Evolutionary conservation across 2,797 vertebrate genomes (phyloP).

Genomic region (Alauda arvensis): DNA sequence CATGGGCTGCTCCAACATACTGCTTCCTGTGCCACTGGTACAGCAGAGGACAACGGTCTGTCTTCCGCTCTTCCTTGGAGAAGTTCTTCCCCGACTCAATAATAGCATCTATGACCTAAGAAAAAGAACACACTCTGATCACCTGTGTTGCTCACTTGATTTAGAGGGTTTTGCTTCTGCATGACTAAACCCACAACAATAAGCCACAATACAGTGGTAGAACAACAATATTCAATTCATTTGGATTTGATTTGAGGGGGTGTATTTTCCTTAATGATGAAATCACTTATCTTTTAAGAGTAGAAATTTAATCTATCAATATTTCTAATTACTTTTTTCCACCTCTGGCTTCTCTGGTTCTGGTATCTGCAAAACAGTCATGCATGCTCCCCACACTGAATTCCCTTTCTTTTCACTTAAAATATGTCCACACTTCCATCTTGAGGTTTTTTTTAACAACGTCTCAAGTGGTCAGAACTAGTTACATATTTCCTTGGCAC

Average conservation of each 20-base stretch:
- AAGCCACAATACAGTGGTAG: not conserved
- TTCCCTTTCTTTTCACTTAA: not conserved
- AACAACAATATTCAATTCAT: not conserved
- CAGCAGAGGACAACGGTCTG: conserved; percentile 89
- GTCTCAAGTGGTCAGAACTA: not conserved
- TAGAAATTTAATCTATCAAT: not conserved
- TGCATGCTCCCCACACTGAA: not conserved
- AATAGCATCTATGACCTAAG: conserved; percentile 85
- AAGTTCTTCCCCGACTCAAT: conserved; percentile 89
- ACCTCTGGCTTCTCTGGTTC: not conserved
- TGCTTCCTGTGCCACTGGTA: conserved; percentile 98
- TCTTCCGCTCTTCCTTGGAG: conserved; percentile 87
- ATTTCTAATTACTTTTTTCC: not conserved
- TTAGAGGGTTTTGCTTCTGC: not conserved
- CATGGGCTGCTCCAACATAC: conserved; percentile 93
- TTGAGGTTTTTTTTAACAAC: not conserved
- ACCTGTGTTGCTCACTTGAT: not conserved
- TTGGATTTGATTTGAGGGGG: not conserved
- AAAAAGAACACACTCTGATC: not conserved
- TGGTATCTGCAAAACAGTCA: not conserved
- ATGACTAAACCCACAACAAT: not conserved
- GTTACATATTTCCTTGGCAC: not conserved
- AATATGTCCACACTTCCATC: not conserved
- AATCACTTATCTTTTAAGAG: not conserved
- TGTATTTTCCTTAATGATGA: not conserved